phyloP scores from a whole-genome alignment of 2,113 vertebrate genomes.

The Carassius auratus region DNA sequence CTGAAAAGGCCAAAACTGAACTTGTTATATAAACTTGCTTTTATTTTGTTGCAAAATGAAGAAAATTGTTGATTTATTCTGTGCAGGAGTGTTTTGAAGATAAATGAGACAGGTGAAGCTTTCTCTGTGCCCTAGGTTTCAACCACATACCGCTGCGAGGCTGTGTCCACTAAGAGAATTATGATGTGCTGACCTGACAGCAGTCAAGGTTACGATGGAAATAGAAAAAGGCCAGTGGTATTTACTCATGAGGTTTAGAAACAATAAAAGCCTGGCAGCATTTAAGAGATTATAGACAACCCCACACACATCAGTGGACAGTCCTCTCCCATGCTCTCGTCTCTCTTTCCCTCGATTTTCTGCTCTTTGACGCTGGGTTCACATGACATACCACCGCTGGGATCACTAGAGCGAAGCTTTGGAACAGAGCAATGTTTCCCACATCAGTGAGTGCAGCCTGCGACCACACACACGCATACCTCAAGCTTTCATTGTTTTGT shows the following conservation, averaged over 20 bases:
- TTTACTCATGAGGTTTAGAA: conserved; percentile 50
- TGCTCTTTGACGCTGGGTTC: conserved; percentile 41
- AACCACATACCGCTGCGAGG: not conserved
- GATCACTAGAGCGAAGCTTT: conserved; percentile 36
- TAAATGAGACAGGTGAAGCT: not conserved
- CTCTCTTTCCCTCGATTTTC: conserved; percentile 32
- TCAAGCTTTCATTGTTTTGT: not conserved
- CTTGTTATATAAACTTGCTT: not conserved
- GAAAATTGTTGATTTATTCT: not conserved
- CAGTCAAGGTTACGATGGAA: conserved; percentile 38
- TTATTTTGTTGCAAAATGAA: not conserved
- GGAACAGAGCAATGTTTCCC: conserved; percentile 41
- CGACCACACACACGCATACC: not conserved
- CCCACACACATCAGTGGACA: conserved; percentile 47
- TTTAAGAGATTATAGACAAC: conserved; percentile 52
- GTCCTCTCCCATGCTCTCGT: conserved; percentile 23
- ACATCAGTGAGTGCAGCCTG: conserved; percentile 25
- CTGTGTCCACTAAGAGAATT: conserved; percentile 6
- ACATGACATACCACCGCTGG: conserved; percentile 47
- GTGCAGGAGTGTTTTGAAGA: not conserved
- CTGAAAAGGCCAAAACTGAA: not conserved
- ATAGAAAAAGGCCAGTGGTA: conserved; percentile 33
- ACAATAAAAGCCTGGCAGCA: conserved; percentile 37
- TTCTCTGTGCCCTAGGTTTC: not conserved
- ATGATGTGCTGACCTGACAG: conserved; percentile 25